Conservation (phyloP, 2,113 vertebrate genomes). For the Microtus montanus region DNA sequence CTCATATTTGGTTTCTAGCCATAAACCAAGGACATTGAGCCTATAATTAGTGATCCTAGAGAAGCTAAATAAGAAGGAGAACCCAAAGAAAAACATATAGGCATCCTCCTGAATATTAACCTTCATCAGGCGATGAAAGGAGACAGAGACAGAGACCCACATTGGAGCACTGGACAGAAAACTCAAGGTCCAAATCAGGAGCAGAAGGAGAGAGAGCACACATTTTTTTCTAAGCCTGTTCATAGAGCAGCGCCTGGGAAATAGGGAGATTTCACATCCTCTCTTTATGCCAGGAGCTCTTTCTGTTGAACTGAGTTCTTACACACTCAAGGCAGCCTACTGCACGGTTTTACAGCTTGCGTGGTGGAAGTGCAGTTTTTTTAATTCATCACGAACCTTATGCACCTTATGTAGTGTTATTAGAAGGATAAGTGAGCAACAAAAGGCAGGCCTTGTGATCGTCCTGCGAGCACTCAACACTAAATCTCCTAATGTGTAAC, state of each 20-base stretch:
- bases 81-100: too few species aligned
- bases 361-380: constrained; percentile 35
- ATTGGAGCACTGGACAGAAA: too few species aligned
- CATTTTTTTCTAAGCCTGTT: constrained; percentile 51
- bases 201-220: too few species aligned
- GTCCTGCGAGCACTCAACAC: constrained; percentile 2
- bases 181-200: too few species aligned
- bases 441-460: constrained; percentile 59
- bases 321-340: background rate
- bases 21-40: too few species aligned
- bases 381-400: constrained; percentile 58
- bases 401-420: constrained; percentile 57
- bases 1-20: too few species aligned
- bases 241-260: background rate
- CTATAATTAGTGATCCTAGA: too few species aligned
- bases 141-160: too few species aligned
- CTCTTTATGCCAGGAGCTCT: background rate
- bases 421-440: constrained; percentile 73
- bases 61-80: too few species aligned
- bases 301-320: constrained; percentile 19
- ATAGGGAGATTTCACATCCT: constrained; percentile 58
- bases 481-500: constrained; percentile 34
- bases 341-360: constrained; percentile 45
- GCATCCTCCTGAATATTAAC: too few species aligned
- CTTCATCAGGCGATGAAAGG: too few species aligned